A percentile compares a stretch with the other conserved stretches of the same genome.
These are phyloP conservation scores for Trogon surrucura DNA, from an alignment of 2,113 vertebrate genomes.

Conservation along the genomic window DNA sequence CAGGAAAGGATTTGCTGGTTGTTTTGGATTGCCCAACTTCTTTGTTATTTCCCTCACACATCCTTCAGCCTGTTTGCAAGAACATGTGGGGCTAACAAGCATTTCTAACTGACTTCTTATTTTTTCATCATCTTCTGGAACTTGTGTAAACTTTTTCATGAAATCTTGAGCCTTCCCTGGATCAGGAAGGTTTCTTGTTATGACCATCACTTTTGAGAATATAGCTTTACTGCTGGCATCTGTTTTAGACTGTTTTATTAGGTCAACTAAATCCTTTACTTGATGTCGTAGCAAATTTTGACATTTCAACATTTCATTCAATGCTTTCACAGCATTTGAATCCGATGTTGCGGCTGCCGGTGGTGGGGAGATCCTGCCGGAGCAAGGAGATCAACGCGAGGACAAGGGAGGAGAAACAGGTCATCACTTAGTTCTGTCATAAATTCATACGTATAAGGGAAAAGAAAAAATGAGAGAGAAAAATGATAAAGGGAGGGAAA, in stretches of 20 bases:
- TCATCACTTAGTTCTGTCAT: neutral
- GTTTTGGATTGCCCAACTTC: conserved; percentile 86
- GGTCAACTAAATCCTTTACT: conserved; percentile 95
- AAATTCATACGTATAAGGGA: neutral
- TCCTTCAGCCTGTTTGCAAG: conserved; percentile 86
- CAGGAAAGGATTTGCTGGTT: conserved; percentile 88
- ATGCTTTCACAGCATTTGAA: conserved; percentile 78
- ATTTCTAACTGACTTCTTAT: conserved; percentile 87
- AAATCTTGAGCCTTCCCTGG: conserved; percentile 99
- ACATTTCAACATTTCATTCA: conserved; percentile 99
- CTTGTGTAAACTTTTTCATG: conserved; percentile 98
- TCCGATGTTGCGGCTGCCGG: neutral
- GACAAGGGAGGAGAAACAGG: neutral
- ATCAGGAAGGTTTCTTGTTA: conserved; percentile 97
- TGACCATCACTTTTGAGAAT: conserved; percentile 98
- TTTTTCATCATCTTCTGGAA: conserved; percentile 95
- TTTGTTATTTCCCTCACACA: conserved; percentile 89
- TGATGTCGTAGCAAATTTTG: conserved; percentile 94
- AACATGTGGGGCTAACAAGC: conserved; percentile 84
- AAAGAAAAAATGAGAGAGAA: neutral
- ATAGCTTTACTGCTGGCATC: conserved; percentile 95
- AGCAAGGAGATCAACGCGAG: accelerated
- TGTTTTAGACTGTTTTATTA: conserved; percentile 96
- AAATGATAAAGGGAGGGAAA: too few species aligned
- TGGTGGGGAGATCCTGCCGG: accelerated